A percentile compares a stretch with the other conserved stretches of the same genome.
phyloP scores from a whole-genome alignment of 2,888 invertebrate genomes.

The Megamerina dolium region DNA sequence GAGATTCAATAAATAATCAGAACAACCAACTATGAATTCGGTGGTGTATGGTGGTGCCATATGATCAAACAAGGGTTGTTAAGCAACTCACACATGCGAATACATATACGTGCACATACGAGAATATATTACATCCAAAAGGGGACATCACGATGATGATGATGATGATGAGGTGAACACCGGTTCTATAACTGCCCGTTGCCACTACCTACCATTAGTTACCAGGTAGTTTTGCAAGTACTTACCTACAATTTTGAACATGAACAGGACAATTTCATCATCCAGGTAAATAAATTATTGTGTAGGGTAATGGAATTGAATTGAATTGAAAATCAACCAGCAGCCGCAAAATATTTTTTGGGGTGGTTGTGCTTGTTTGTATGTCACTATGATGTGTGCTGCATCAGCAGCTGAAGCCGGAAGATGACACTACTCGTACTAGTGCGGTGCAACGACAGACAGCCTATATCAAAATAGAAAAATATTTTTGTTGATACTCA shows the following conservation, averaged over 20 bases:
- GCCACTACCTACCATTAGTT: neutral
- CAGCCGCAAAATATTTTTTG: constrained; percentile 21
- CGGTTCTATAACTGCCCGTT: neutral
- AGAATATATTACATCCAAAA: no score
- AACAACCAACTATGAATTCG: no score
- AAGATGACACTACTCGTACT: constrained; percentile 16
- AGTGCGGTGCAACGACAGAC: constrained; percentile 9
- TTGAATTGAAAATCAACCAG: neutral
- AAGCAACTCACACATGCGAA: neutral
- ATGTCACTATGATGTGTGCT: constrained; percentile 12
- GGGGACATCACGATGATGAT: constrained; percentile 11
- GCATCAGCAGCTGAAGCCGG: constrained; percentile 3
- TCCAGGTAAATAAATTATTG: constrained; percentile 40
- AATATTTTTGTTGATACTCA: no score
- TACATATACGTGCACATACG: no score
- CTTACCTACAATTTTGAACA: no score
- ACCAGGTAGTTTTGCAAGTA: constrained; percentile 41
- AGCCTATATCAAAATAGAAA: constrained; percentile 1
- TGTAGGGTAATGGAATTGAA: constrained; percentile 23
- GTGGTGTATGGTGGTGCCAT: no score
- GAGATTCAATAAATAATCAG: no score
- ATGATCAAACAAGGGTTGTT: constrained; percentile 16
- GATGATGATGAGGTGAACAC: constrained; percentile 4
- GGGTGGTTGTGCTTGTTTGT: constrained; percentile 27
- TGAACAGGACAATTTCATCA: constrained; percentile 13